Evolutionary conservation across 2,113 vertebrate genomes (phyloP).

Genomic region (Phyllostomus discolor): DNA sequence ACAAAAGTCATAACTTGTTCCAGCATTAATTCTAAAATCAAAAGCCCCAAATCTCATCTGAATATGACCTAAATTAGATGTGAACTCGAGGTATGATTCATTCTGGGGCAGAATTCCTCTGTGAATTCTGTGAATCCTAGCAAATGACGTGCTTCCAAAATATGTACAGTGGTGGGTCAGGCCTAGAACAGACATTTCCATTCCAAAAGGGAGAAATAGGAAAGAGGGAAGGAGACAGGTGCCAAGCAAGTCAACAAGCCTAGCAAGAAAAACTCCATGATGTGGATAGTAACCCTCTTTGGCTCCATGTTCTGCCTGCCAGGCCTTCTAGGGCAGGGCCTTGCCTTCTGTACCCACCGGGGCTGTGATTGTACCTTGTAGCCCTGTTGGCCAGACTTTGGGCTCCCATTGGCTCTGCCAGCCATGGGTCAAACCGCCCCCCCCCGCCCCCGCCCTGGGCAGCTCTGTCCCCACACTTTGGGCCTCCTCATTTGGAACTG

Average conservation of each 20-base stretch:
- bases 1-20: neutral
- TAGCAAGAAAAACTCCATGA: neutral
- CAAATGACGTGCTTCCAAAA: neutral
- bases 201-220: neutral
- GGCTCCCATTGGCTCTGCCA: neutral
- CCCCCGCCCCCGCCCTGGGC: neutral
- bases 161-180: neutral
- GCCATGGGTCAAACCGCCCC: neutral
- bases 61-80: neutral
- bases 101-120: neutral
- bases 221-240: neutral
- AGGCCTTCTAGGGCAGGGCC: neutral
- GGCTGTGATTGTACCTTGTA: neutral
- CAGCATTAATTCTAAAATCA: neutral
- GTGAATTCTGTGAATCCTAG: neutral
- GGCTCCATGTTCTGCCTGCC: neutral
- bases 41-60: neutral
- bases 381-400: neutral
- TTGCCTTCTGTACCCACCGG: neutral
- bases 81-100: neutral
- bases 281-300: neutral
- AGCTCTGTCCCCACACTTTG: neutral
- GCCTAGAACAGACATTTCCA: neutral
- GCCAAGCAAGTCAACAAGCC: neutral
- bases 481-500: neutral